Conservation (phyloP, 1,140 invertebrate genomes). For the Drosophila dunni region DNA sequence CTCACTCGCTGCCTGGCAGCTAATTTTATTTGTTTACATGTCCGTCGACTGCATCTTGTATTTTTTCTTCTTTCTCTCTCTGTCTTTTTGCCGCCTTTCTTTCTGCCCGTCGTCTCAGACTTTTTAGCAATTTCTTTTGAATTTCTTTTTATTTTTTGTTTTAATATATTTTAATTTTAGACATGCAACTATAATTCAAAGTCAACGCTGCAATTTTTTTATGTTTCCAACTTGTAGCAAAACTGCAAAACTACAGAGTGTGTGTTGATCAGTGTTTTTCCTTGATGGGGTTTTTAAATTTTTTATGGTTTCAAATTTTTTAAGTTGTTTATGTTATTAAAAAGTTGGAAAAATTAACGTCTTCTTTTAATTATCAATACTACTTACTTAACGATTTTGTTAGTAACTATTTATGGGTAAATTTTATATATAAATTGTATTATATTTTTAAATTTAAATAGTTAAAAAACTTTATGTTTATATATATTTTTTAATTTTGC, state of each 20-base stretch:
- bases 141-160: slow-evolving; percentile 52
- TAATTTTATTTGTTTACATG: slow-evolving; percentile 84
- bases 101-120: slow-evolving; percentile 29
- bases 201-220: slow-evolving; percentile 81
- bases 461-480: not conserved
- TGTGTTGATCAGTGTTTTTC: no score
- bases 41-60: slow-evolving; percentile 79
- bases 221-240: slow-evolving; percentile 51
- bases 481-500: not conserved
- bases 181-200: slow-evolving; percentile 80
- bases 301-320: no score
- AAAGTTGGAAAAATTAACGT: no score
- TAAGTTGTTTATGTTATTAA: no score
- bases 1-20: slow-evolving; percentile 57
- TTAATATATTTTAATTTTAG: slow-evolving; percentile 77
- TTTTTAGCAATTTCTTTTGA: slow-evolving; percentile 64
- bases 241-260: no score
- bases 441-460: no score
- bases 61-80: slow-evolving; percentile 49
- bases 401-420: no score
- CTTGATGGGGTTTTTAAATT: no score
- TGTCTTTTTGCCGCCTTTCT: slow-evolving; percentile 46
- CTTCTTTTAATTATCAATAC: no score
- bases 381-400: no score
- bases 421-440: no score